phyloP scores from a whole-genome alignment of 2,113 vertebrate species.

The Monarcha castaneiventris region DNA sequence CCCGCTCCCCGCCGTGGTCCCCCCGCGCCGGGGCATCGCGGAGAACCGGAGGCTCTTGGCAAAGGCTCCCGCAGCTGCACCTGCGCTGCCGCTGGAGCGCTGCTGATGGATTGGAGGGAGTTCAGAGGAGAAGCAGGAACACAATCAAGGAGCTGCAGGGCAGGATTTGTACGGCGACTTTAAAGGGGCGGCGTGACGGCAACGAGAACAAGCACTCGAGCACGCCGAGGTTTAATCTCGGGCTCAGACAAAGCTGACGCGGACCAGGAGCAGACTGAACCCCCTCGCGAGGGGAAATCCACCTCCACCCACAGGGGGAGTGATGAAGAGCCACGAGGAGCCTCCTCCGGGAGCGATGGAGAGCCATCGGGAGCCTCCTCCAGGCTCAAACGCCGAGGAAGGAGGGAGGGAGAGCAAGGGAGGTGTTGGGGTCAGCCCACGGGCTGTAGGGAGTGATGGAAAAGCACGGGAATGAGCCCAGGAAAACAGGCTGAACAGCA shows the following conservation, averaged over 20 bases:
- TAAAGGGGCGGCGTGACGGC: slow-evolving; percentile 9
- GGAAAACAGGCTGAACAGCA: not conserved
- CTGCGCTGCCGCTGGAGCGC: not conserved
- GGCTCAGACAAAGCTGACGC: not conserved
- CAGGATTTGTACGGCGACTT: slow-evolving; percentile 13
- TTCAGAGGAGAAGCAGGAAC: slow-evolving; percentile 27
- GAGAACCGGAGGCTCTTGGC: not conserved
- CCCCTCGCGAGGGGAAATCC: not conserved
- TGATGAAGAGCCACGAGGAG: not conserved
- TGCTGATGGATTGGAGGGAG: slow-evolving; percentile 37
- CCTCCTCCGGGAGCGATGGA: not conserved
- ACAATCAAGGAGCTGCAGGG: slow-evolving; percentile 26
- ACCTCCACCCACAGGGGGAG: not conserved
- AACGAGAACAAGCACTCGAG: not conserved
- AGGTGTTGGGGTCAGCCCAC: not conserved
- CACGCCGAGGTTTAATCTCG: not conserved
- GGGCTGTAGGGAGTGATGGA: fast-evolving
- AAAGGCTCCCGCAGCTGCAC: not conserved
- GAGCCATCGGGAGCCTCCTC: not conserved
- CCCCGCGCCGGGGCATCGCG: fast-evolving
- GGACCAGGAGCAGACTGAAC: not conserved
- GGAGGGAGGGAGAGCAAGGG: not conserved
- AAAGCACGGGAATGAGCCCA: not conserved
- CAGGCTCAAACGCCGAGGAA: fast-evolving
- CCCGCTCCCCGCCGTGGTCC: fast-evolving